phyloP scores from a whole-genome alignment of 2,888 invertebrate species.

The Magallana nippona region DNA sequence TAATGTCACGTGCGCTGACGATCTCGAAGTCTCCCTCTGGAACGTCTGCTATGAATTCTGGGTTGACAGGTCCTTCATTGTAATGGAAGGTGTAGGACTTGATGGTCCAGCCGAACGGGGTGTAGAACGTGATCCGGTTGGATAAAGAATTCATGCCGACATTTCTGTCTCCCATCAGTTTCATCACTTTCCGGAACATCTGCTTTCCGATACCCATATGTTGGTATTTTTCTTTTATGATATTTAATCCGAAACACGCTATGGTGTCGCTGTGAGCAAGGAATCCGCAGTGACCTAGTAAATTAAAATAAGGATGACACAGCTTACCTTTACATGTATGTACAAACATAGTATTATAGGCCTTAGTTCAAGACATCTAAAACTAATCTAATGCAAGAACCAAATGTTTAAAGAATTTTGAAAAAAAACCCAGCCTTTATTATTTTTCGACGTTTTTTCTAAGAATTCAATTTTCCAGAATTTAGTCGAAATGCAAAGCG shows the following conservation, averaged over 20 bases:
- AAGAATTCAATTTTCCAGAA: too few species aligned
- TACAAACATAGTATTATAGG: neutral
- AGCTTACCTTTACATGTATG: neutral
- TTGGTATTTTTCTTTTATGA: constrained; percentile 63
- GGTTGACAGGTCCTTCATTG: constrained; percentile 63
- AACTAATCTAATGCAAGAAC: neutral
- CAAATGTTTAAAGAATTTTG: neutral
- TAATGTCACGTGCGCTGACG: constrained; percentile 54
- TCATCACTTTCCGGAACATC: constrained; percentile 63
- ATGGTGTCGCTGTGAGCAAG: constrained; percentile 60
- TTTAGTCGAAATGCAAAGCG: too few species aligned
- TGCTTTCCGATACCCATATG: constrained; percentile 59
- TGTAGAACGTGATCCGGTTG: constrained; percentile 65
- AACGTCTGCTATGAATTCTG: constrained; percentile 54
- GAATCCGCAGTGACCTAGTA: constrained; percentile 65
- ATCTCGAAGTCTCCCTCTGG: constrained; percentile 59
- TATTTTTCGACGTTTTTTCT: too few species aligned
- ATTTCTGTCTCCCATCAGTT: constrained; percentile 63
- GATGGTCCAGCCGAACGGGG: constrained; percentile 67
- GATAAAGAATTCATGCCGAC: constrained; percentile 64
- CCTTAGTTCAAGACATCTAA: neutral
- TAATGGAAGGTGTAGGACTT: constrained; percentile 65
- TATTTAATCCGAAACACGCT: constrained; percentile 67
- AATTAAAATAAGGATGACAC: neutral
- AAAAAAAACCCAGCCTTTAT: too few species aligned